Evolutionary conservation across 2,113 vertebrate species (phyloP).

Genomic region (Atrichornis clamosus): DNA sequence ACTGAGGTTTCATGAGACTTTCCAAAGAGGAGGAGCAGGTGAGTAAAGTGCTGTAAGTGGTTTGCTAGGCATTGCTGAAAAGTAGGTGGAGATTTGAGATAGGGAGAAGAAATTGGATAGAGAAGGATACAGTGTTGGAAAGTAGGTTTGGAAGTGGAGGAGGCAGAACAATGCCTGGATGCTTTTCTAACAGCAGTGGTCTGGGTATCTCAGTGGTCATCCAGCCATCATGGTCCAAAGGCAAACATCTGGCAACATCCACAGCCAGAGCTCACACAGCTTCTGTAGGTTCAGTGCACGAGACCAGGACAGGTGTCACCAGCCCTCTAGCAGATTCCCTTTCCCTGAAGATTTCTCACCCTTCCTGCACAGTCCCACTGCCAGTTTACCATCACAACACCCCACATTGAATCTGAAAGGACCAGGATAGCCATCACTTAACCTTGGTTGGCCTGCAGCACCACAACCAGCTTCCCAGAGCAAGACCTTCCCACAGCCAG

Average conservation of each 20-base stretch:
- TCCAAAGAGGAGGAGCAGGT: not conserved
- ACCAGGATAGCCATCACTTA: not conserved
- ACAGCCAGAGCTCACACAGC: not conserved
- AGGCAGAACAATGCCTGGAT: not conserved
- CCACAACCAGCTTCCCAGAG: not conserved
- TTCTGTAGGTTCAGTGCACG: not conserved
- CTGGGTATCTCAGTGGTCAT: not conserved
- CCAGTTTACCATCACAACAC: not conserved
- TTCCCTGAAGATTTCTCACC: not conserved
- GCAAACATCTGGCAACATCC: not conserved
- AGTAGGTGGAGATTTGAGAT: not conserved
- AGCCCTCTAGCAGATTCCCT: not conserved
- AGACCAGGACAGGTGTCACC: not conserved
- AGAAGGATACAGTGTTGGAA: not conserved
- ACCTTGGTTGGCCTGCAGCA: not conserved
- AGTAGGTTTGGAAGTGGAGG: not conserved
- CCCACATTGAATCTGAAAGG: fast-evolving
- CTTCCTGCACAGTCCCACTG: not conserved
- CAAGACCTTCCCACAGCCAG: not conserved
- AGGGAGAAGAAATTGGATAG: not conserved
- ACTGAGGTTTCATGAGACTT: not conserved
- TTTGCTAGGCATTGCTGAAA: not conserved
- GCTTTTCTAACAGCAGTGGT: not conserved
- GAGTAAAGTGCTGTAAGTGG: not conserved
- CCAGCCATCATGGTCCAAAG: not conserved